Conservation (phyloP, 2,113 vertebrate genomes). For the Indicator indicator region DNA sequence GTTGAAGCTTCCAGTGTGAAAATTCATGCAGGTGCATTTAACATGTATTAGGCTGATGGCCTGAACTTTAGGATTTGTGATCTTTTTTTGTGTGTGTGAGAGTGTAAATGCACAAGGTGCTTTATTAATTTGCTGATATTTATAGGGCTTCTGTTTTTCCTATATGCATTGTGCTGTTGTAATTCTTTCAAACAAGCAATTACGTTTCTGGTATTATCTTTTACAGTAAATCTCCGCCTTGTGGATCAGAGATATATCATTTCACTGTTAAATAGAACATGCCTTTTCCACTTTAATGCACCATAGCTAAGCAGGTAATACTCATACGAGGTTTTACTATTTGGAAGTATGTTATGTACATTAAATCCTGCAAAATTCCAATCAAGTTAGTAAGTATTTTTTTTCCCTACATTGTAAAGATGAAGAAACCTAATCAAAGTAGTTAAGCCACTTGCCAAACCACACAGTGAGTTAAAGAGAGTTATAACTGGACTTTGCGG, state of each 20-base stretch:
- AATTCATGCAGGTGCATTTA: neutral
- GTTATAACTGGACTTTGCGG: conserved; percentile 41
- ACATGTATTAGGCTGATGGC: neutral
- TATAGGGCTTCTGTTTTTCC: neutral
- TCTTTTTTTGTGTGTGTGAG: neutral
- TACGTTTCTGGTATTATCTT: conserved; percentile 24
- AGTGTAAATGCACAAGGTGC: neutral
- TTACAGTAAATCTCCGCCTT: neutral
- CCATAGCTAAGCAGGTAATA: conserved; percentile 12
- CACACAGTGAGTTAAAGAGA: conserved; percentile 44
- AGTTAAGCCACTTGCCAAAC: conserved; percentile 64
- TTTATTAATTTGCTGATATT: neutral
- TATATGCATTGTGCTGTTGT: neutral
- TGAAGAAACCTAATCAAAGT: conserved; percentile 35
- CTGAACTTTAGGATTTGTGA: neutral
- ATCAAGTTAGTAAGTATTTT: conserved; percentile 41
- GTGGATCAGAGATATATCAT: neutral
- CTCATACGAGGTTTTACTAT: neutral
- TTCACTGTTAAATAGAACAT: neutral
- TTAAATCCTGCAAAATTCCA: conserved; percentile 46
- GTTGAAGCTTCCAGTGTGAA: neutral
- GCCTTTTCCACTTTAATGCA: neutral
- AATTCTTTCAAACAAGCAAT: conserved; percentile 2
- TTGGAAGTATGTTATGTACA: conserved; percentile 3
- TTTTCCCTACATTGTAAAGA: conserved; percentile 55